Evolutionary conservation across 2,888 invertebrate genomes (phyloP), one percentile per base, ranked within the genome.

Genomic region (Plebejus anna): DNA sequence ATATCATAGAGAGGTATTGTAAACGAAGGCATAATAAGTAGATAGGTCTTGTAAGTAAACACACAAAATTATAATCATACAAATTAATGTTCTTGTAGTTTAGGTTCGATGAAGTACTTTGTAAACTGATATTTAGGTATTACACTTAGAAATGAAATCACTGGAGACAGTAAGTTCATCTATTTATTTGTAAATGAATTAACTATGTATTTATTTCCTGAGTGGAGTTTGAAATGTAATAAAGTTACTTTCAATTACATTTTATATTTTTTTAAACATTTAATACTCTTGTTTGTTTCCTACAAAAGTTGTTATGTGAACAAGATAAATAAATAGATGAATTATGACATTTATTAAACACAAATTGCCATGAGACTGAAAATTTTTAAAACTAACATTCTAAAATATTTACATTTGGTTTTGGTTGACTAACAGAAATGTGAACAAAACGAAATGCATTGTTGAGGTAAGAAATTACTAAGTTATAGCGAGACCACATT

Each of bases 381-480:
- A 28, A 32, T 2, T n/a, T 55, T 51, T 51, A 51, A 72, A 73
- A 55, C 73, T 73, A 73, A 73, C 73, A 72, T 28, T 72, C 28
- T 73, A 72, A 72, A 72, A 11, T 42, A 42, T 51, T 6, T 55
- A 47, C 7, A 47, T 32, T 72, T 32, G 51, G 51, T 73, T 51
- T 73, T 51, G 73, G 73, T 51, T 32, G 2, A 73, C 73, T 51
- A 73, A 73, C 71, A 51, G 28, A 51, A 51, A 22, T 28, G 32
- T 55, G 13, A 55, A 73, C 32, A 72, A n/a, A 28, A 51, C 22
- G 32, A 32, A 66, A 66, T 66, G 66, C 32, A 32, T 66, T 73
- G 11, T 47, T 28, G 1, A 55, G 47, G 47, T 47, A 72, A 72
- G 72, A 73, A 4, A 16, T 55, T 72, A 11, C 28, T 4, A 5